Evolutionary conservation across 2,888 invertebrate species (phyloP).

Genomic region (Pterostichus niger): DNA sequence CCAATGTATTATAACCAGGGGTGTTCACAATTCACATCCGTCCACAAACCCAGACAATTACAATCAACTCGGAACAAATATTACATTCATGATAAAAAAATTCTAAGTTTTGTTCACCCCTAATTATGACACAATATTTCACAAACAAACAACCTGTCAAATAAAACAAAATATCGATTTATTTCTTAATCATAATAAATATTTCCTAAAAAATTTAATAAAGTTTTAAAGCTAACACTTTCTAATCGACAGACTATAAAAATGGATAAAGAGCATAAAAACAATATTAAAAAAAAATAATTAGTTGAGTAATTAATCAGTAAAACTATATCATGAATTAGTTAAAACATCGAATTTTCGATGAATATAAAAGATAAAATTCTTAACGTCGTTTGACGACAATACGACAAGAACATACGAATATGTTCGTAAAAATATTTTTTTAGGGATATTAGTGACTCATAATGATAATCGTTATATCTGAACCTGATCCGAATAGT

Average conservation of each 20-base stretch:
- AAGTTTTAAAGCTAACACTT: conserved; percentile 8
- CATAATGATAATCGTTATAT: no score
- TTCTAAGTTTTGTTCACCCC: conserved; percentile 19
- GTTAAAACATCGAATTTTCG: no score
- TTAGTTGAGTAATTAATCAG: background rate
- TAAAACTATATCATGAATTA: no score
- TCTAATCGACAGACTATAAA: background rate
- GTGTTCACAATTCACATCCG: background rate
- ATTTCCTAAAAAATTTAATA: background rate
- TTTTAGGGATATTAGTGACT: no score
- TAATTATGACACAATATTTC: conserved; percentile 49
- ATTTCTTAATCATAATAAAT: background rate
- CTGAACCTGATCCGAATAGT: no score
- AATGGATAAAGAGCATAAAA: background rate
- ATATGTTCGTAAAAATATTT: no score
- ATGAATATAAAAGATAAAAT: no score
- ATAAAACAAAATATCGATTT: conserved; percentile 5
- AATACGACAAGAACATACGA: no score
- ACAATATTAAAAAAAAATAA: background rate
- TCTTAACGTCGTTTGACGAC: no score
- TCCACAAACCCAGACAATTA: background rate
- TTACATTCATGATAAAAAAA: conserved; percentile 7
- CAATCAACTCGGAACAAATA: background rate
- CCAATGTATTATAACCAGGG: conserved; percentile 50
- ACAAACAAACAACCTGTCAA: conserved; percentile 15